phyloP scores from a whole-genome alignment of 2,888 invertebrate genomes.

The Drosophila paramelanica region DNA sequence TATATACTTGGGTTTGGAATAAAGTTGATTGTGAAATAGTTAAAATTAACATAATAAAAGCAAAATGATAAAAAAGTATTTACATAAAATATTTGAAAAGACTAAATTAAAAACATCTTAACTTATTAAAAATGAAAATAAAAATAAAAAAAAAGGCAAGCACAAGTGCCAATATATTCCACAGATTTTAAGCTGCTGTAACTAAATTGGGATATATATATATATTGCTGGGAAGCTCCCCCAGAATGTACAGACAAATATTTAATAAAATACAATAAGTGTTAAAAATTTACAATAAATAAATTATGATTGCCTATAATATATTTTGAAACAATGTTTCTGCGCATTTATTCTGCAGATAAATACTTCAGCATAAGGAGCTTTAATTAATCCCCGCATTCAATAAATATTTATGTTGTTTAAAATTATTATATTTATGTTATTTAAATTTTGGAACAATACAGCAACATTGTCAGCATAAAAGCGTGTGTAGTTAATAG shows the following conservation, averaged over 20 bases:
- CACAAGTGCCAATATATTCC: no score
- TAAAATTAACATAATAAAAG: background rate
- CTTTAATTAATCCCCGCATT: background rate
- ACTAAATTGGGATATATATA: no score
- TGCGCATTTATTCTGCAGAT: background rate
- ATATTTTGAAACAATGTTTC: no score
- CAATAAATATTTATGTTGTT: background rate
- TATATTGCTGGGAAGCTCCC: no score
- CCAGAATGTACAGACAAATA: no score
- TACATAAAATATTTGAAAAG: background rate
- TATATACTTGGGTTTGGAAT: background rate
- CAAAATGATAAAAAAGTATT: background rate
- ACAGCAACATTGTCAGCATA: slow-evolving; percentile 33
- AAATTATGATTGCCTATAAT: background rate
- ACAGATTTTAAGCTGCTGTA: no score
- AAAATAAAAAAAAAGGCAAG: background rate
- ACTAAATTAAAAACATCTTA: background rate
- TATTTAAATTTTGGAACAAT: slow-evolving; percentile 21
- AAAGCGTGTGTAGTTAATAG: slow-evolving; percentile 25
- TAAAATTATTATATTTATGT: background rate
- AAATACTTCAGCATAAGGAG: background rate
- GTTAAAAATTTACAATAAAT: background rate
- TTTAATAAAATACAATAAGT: background rate
- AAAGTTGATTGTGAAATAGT: background rate
- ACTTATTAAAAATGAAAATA: background rate